These are phyloP conservation scores for Shinisaurus crocodilurus DNA, from an alignment of 2,113 vertebrate species.

Conservation along the genomic window DNA sequence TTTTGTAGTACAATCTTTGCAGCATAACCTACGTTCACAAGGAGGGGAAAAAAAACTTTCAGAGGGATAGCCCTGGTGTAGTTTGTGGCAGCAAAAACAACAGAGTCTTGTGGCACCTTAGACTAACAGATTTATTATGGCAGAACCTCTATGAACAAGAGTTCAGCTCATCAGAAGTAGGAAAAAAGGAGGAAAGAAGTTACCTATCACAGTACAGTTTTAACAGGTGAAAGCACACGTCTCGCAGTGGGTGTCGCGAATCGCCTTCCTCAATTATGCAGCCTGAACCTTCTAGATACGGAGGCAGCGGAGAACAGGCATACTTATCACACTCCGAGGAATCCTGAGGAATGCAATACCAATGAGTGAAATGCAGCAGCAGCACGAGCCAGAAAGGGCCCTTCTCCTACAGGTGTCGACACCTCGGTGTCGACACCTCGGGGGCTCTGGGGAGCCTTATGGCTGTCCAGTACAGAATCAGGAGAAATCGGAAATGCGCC, in stretches of 20 bases:
- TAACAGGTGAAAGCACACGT: slow-evolving; percentile 94
- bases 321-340: slow-evolving; percentile 81
- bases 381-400: background rate
- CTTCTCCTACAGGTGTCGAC: background rate
- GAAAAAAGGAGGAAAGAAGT: background rate
- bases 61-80: background rate
- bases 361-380: background rate
- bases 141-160: background rate
- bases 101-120: background rate
- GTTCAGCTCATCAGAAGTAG: rapidly evolving
- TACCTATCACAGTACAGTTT: slow-evolving; percentile 97
- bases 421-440: too few species aligned
- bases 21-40: background rate
- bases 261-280: slow-evolving; percentile 62
- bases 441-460: too few species aligned
- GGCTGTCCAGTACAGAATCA: too few species aligned
- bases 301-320: slow-evolving; percentile 88
- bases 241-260: slow-evolving; percentile 78
- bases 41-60: background rate
- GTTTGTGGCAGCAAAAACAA: background rate
- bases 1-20: background rate
- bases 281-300: slow-evolving; percentile 83
- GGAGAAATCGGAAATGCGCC: background rate
- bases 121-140: background rate
- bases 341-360: slow-evolving; percentile 71